Evolutionary conservation across 2,888 invertebrate genomes (phyloP).

Genomic region (Girardia tigrina): DNA sequence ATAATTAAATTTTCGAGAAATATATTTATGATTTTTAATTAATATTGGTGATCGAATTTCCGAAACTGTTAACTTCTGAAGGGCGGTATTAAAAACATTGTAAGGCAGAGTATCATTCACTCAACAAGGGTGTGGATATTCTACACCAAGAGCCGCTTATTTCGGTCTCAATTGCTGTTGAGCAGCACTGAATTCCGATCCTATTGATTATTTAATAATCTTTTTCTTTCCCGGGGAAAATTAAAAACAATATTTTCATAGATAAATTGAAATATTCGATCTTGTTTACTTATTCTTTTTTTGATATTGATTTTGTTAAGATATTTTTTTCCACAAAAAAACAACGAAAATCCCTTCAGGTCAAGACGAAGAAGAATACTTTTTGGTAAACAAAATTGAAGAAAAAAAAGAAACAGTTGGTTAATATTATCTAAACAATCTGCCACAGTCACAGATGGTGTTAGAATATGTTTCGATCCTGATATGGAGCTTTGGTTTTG

Average conservation of each 20-base stretch:
- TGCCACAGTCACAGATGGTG: slow-evolving; percentile 18
- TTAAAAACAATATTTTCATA: too few relatives aligned
- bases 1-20: not conserved
- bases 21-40: not conserved
- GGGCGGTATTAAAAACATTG: not conserved
- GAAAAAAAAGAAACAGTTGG: not conserved
- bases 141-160: slow-evolving; percentile 7
- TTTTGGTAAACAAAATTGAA: not conserved
- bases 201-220: too few relatives aligned
- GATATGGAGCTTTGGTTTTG: slow-evolving; percentile 15
- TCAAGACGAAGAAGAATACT: too few relatives aligned
- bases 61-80: not conserved
- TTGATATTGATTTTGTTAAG: too few relatives aligned
- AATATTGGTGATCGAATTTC: not conserved
- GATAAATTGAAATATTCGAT: too few relatives aligned
- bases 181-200: too few relatives aligned
- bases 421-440: slow-evolving; percentile 23
- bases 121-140: not conserved
- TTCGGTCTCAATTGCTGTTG: not conserved
- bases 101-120: not conserved
- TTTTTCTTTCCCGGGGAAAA: too few relatives aligned
- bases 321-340: too few relatives aligned
- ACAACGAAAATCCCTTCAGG: too few relatives aligned
- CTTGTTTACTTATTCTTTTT: too few relatives aligned
- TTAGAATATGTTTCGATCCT: slow-evolving; percentile 20